Evolutionary conservation across 1,140 invertebrate genomes (phyloP), one percentile per base, ranked within the genome.

Genomic region (Geopemphigus sp.): DNA sequence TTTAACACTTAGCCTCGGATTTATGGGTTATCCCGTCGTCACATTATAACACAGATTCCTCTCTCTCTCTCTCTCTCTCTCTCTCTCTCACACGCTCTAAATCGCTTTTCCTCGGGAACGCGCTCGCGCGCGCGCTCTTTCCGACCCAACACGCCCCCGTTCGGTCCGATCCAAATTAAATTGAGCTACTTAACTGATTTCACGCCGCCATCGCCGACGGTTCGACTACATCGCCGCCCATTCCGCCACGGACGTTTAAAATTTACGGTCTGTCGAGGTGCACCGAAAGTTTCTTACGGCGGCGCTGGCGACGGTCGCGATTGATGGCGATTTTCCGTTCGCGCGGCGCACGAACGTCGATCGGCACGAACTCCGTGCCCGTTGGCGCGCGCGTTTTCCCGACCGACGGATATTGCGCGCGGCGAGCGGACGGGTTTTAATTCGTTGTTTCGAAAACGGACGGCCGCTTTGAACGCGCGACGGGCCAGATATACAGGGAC

Each of bases 1-100:
- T 78, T 78, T 63, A 78, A 78, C 74, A 78, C 74, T 78, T 78
- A 78, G 57, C 29, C 56, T 59, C 39, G 74, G 57, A 78, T 78
- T 78, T 78, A 78, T 78, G 74, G 74, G 57, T 47, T 63, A 61
- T 59, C 73, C 32, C 57, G 57, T 76, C 73, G 73, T 76, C 73
- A 76, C 73, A 76, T 76, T 76, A 76, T 19, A 61, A n/a, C n/a
- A 61, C 73, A 61, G 57, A 45, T 61, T 59, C 72, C 15, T 56
- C 53, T 32, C 70, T 32, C 5, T 56, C 1, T 56, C 54, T 47
- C 19, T 45, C 56, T 61, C 12, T 57, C 72, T 57, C 19, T 39
- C 12, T 74, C 72, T n/a, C n/a, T n/a, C n/a, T n/a, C n/a, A n/a
- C n/a, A n/a, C n/a, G n/a, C n/a, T n/a, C n/a, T n/a, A n/a, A n/a